These are phyloP conservation scores for Papilio gigon DNA, from an alignment of 2,888 invertebrate genomes.

Conservation along the genomic window DNA sequence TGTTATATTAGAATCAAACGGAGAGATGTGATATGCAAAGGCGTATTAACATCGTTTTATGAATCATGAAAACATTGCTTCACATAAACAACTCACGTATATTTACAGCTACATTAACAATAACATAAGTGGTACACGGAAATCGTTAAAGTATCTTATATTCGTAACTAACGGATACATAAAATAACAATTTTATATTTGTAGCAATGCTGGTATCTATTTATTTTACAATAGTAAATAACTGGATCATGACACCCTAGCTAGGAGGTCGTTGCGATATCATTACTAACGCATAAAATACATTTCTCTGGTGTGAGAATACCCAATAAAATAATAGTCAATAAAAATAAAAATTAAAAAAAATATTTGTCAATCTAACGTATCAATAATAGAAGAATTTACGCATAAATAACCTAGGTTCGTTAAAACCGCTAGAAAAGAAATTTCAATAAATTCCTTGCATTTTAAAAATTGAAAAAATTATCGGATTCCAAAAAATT, in stretches of 20 bases:
- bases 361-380: too few relatives aligned
- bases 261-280: not conserved
- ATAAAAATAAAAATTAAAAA: too few relatives aligned
- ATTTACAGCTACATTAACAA: constrained; percentile 27
- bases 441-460: too few relatives aligned
- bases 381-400: not conserved
- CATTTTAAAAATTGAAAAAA: too few relatives aligned
- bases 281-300: too few relatives aligned
- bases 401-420: too few relatives aligned
- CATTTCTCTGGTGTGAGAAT: too few relatives aligned
- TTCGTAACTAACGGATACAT: not conserved
- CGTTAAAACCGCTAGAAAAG: too few relatives aligned
- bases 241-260: not conserved
- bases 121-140: constrained; percentile 19
- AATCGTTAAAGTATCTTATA: constrained; percentile 27
- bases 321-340: too few relatives aligned
- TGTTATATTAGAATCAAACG: constrained; percentile 7
- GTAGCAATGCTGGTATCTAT: not conserved
- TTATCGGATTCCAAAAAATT: too few relatives aligned
- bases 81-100: constrained; percentile 31
- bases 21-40: not conserved
- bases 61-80: constrained; percentile 27
- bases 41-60: constrained; percentile 22
- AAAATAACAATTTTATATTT: constrained; percentile 10
- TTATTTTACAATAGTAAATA: not conserved